phyloP scores from a whole-genome alignment of 1,140 invertebrate genomes.

The Drosophila paulistorum region DNA sequence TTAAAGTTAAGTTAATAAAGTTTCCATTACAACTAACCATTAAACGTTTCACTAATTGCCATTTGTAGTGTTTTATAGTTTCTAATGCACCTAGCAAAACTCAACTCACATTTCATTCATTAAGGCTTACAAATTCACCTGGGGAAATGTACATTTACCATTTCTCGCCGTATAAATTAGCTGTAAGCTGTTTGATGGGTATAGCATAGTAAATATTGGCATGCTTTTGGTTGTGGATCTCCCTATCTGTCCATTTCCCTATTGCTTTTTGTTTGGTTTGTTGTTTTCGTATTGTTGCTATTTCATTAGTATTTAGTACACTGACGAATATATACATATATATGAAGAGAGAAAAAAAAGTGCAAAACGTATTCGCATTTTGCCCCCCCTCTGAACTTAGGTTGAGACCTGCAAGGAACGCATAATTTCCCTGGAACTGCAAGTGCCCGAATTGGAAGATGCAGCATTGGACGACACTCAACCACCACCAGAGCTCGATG shows the following conservation, averaged over 20 bases:
- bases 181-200: conserved; percentile 26
- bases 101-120: not conserved
- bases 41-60: conserved; percentile 29
- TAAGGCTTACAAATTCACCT: conserved; percentile 7
- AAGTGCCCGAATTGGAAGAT: conserved; percentile 68
- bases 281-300: conserved; percentile 22
- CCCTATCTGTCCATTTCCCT: conserved; percentile 8
- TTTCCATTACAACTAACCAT: not conserved
- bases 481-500: conserved; percentile 56
- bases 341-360: conserved; percentile 19
- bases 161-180: conserved; percentile 41
- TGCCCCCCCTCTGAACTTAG: conserved; percentile 83
- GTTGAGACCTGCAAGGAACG: conserved; percentile 94
- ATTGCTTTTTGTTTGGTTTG: conserved; percentile 34
- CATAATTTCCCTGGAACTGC: conserved; percentile 92
- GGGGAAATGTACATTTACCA: conserved; percentile 32
- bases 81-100: not conserved
- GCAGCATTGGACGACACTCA: conserved; percentile 53
- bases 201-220: conserved; percentile 5
- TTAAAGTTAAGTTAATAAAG: too few relatives aligned
- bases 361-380: conserved; percentile 66
- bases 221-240: conserved; percentile 51
- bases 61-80: conserved; percentile 1
- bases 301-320: conserved; percentile 59
- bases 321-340: conserved; percentile 36